Percentiles rank a stretch among this genome's conserved stretches.
Conservation (phyloP, 2,797 vertebrate genomes). For the Lindbergichthys nudifrons region DNA sequence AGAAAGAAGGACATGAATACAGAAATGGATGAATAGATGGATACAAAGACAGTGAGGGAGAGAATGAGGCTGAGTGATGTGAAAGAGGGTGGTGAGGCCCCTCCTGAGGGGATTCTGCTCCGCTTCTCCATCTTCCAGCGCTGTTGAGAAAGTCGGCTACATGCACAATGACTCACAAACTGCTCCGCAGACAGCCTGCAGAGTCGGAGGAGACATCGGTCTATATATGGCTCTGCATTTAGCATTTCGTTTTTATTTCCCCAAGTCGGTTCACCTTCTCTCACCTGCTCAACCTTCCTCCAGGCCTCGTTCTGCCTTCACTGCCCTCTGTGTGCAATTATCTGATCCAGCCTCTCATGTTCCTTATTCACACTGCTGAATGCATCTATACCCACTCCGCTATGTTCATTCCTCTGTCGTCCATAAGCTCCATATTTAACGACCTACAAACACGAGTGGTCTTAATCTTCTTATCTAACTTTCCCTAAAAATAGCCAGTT, state of each 20-base stretch:
- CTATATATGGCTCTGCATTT: conserved; percentile 38
- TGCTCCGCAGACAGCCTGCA: conserved; percentile 53
- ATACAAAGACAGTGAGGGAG: conserved; percentile 60
- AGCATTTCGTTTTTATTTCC: conserved; percentile 20
- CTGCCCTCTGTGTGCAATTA: conserved; percentile 30
- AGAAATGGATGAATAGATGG: conserved; percentile 66
- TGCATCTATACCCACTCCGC: background rate
- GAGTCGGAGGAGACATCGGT: conserved; percentile 49
- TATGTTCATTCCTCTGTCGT: background rate
- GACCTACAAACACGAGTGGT: background rate
- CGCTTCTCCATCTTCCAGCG: conserved; percentile 42
- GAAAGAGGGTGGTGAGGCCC: conserved; percentile 53
- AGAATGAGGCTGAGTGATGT: conserved; percentile 52
- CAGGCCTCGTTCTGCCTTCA: conserved; percentile 29
- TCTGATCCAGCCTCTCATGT: background rate
- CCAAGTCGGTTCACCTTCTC: conserved; percentile 12
- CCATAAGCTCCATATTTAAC: background rate
- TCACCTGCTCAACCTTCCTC: conserved; percentile 53
- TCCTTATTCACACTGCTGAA: background rate
- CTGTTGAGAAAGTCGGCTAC: conserved; percentile 54
- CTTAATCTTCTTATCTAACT: background rate
- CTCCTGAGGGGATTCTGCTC: conserved; percentile 44
- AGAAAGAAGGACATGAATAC: conserved; percentile 65
- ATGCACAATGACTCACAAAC: conserved; percentile 61
- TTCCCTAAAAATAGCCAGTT: no score